Base-by-base conservation (phyloP, 1,140 invertebrate species). In the Solenopsis invicta region DNA sequence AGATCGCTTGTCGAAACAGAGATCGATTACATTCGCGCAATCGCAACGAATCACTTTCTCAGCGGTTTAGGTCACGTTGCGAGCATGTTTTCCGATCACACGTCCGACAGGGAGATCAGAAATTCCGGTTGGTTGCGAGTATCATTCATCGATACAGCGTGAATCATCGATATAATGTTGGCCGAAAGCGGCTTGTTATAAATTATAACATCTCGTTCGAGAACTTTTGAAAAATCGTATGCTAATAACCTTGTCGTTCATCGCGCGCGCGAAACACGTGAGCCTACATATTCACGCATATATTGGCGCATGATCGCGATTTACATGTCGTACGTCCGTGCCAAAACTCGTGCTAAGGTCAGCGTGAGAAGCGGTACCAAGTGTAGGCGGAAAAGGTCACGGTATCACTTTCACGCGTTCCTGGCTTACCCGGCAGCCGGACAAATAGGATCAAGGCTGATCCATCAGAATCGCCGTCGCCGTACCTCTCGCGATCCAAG, bases 391-490 rank as follows among this genome's bases (percentile, higher is more conserved):
- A 91, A 90, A 69, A 91, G 90, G 90, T 89, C 90, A 86, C 88
- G 90, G 85, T 87, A 91, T 81, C 89, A 91, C 90, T 91, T 91
- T 91, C 90, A 91, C 90, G 89, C 87, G 85, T 89, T 81, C 85
- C 88, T 81, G 77, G 41, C 75, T 90, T 59, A 89, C 72, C 77
- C 86, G 87, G 86, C 64, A 75, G 76, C 66, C 87, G 74, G 74
- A 64, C 71, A 91, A 91, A 91, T 87, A 91, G 89, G 87, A 91
- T 91, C 90, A 91, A 91, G 90, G 89, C 80, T 91, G 89, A 89
- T 87, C 72, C 78, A 90, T 64, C 88, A 34, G 48, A 89, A 89
- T 56, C 71, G 45, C 85, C 45, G 45, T 29, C 12, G n/a, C 29
- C n/a, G 48, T 54, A 41, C 24, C 24, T n/a, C 86, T n/a, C 86